Evolutionary conservation across 1,140 invertebrate species (phyloP), one percentile per base, ranked within the genome.

Genomic region (Pomacea maculata): DNA sequence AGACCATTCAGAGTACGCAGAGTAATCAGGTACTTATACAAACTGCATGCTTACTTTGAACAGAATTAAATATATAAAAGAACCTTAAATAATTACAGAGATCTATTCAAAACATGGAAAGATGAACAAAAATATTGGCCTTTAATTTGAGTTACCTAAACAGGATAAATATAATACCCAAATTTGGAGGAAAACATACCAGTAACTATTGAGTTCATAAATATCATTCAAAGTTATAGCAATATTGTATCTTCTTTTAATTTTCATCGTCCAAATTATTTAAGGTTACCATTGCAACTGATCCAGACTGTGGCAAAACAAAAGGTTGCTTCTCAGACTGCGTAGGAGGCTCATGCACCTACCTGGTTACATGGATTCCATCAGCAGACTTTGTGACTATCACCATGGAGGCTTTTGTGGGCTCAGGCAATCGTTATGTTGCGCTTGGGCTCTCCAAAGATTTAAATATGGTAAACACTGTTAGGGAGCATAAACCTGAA

Each of bases 281-380:
- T 45, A 45, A 52, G 12, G 71, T 73, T 73, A 54, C 34, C 71
- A 9, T 52, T 21, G 10, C 68, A 70, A 70, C 12, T 7, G 73
- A 54, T 57, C 45, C 73, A 55, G 52, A 74, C 15, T 74, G 73
- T 57, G 73, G 73, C 45, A 54, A 10, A 21, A 74, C 21, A 21
- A 55, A 54, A 52, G 73, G 73, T 52, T 74, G 73, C 52, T 74
- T 74, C 73, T 74, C 73, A n/a, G 73, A 74, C 52, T 74, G 73
- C 19, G 0, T 6, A n/a, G 73, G 52, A 12, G 73, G 55, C 15
- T 5, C 9, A 9, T 74, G 73, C 73, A 74, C 19, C 73, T 74
- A 12, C 52, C 73, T 25, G 45, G 34, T 74, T 52, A 25, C 19
- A 52, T 74, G 73, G 73, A 15, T 15, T n/a, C 19, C 73, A 0